Base-by-base conservation (phyloP, 1,140 invertebrate species). In the Drosophila ananassae region DNA sequence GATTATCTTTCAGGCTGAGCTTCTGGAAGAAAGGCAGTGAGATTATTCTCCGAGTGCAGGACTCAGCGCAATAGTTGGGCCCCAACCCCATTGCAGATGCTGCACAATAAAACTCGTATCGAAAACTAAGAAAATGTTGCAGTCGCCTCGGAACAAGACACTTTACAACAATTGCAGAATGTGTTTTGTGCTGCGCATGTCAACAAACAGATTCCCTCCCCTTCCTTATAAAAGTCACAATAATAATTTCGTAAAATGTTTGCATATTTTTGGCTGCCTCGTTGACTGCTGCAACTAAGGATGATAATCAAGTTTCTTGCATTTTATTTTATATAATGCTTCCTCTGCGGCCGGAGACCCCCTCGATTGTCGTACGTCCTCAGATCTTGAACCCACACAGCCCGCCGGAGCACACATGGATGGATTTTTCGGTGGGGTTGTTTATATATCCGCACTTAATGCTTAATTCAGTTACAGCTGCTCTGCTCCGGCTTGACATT, bases 401-500 rank as follows among this genome's bases (percentile, higher is more conserved):
- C 21, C 28, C 67, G 47, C 22, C 37, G 54, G 12, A 10, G 34
- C 68, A 66, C 71, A 74, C 60, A 66, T 66, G 72, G 61, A 76
- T 24, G 62, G 72, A 75, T 75, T 81, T 79, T 87, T 82, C 54
- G 82, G 82, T 81, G 78, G 82, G 82, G 82, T 85, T 85, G 82
- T 87, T 87, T 87, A 87, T 87, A 89, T 83, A 87, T 87, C 82
- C 82, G 83, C 83, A 87, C 84, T 87, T 87, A 87, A 87, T 87
- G 83, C 83, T 89, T 89, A 89, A 89, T 89, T 89, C 83, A 79
- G 84, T 89, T 89, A 83, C 76, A 89, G 77, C 84, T 82, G 79
- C 82, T 82, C 74, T 62, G 74, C 56, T 75, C 41, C 13, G 41
- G 34, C 10, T 55, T 77, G 74, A 59, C 79, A 73, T 64, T 51